Evolutionary conservation across 2,113 vertebrate genomes (phyloP).

Genomic region (Actenoides hombroni): DNA sequence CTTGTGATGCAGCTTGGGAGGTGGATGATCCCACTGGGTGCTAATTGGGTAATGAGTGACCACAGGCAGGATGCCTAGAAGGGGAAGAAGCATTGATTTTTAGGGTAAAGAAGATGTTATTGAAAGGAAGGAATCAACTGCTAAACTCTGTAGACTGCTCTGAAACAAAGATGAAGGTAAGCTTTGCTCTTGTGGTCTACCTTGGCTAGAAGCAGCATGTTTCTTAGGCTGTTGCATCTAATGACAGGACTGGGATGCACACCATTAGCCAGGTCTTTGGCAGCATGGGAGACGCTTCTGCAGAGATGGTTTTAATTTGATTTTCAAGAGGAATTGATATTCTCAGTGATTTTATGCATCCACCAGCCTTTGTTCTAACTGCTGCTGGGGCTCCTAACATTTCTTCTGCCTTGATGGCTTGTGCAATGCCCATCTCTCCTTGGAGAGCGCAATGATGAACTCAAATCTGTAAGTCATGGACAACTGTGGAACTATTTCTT

Average conservation of each 20-base stretch:
- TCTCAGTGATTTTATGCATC: not conserved
- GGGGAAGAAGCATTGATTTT: not conserved
- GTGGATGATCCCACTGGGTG: too few relatives aligned
- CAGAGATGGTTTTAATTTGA: not conserved
- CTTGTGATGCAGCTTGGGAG: not conserved
- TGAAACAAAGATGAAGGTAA: not conserved
- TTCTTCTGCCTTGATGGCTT: not conserved
- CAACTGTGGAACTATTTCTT: not conserved
- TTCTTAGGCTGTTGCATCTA: not conserved
- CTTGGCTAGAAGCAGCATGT: not conserved
- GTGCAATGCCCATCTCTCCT: not conserved
- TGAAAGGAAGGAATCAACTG: not conserved
- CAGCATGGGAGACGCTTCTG: not conserved
- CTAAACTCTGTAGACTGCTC: not conserved
- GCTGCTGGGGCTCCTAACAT: not conserved
- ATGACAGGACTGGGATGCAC: accelerated
- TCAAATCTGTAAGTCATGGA: not conserved
- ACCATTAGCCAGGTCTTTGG: not conserved
- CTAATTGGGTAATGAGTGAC: not conserved
- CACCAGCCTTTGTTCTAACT: not conserved
- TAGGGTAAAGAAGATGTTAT: not conserved
- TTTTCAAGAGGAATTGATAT: not conserved
- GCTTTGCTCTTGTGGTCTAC: not conserved
- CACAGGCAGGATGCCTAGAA: not conserved
- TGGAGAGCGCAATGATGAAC: not conserved